phyloP scores from a whole-genome alignment of 2,888 invertebrate genomes.

The Panzeria rudis region DNA sequence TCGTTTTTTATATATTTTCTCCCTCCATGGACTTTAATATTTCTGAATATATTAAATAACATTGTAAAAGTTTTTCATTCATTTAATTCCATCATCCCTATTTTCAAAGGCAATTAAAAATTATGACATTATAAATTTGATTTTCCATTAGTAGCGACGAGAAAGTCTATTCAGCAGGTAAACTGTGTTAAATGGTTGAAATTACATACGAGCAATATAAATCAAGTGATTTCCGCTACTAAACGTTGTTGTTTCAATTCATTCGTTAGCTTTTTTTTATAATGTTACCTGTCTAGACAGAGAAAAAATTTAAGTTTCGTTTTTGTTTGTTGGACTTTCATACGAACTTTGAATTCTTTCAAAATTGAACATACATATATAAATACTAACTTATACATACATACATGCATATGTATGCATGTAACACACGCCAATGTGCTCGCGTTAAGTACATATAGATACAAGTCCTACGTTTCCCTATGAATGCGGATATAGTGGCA shows the following conservation, averaged over 20 bases:
- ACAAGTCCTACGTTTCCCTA: neutral
- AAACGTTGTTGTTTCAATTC: slow-evolving; percentile 67
- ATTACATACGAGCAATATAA: slow-evolving; percentile 48
- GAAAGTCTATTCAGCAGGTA: slow-evolving; percentile 41
- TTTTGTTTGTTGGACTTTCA: slow-evolving; percentile 4
- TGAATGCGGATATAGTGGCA: neutral
- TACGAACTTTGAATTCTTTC: neutral
- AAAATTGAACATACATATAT: neutral
- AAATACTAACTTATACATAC: too few relatives aligned
- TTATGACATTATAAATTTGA: slow-evolving; percentile 69
- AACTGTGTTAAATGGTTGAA: slow-evolving; percentile 62
- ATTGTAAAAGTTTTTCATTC: neutral
- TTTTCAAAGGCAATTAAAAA: slow-evolving; percentile 66
- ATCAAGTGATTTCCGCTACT: slow-evolving; percentile 71
- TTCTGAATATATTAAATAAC: neutral
- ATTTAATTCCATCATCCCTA: slow-evolving; percentile 12
- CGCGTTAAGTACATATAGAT: neutral
- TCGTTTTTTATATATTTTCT: neutral
- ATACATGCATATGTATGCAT: too few relatives aligned
- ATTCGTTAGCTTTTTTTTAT: slow-evolving; percentile 26
- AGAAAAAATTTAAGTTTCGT: slow-evolving; percentile 63
- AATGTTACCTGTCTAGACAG: slow-evolving; percentile 70
- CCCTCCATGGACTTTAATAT: neutral
- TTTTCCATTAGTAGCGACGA: slow-evolving; percentile 54
- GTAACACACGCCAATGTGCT: too few relatives aligned